Conservation (phyloP, 1,140 invertebrate species). For the Carcinoscorpius rotundicauda region DNA sequence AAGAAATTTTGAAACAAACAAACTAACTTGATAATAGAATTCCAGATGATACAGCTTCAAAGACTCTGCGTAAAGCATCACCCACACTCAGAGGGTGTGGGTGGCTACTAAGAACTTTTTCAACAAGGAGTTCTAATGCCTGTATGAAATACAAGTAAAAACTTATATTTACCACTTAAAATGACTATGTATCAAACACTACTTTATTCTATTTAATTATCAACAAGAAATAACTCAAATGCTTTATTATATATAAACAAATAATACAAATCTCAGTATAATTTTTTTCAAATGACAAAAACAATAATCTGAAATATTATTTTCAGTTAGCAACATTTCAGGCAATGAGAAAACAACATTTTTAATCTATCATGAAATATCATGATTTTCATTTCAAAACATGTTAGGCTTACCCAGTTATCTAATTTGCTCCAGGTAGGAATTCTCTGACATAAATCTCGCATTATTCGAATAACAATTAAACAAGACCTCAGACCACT, state of each 20-base stretch:
- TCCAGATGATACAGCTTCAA: conserved; percentile 88
- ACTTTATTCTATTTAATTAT: too few relatives aligned
- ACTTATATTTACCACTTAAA: too few relatives aligned
- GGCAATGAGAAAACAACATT: too few relatives aligned
- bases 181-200: too few relatives aligned
- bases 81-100: conserved; percentile 74
- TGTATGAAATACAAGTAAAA: conserved; percentile 28
- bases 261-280: conserved; percentile 4
- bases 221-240: background rate
- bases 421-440: conserved; percentile 84
- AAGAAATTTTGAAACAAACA: background rate
- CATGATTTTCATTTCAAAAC: too few relatives aligned
- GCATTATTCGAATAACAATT: conserved; percentile 85
- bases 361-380: too few relatives aligned
- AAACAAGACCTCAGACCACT: conserved; percentile 87
- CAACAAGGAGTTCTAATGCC: conserved; percentile 88
- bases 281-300: conserved; percentile 3
- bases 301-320: conserved; percentile 4
- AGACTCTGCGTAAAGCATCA: conserved; percentile 78
- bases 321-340: conserved; percentile 17
- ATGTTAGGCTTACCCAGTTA: conserved; percentile 56
- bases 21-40: conserved; percentile 51
- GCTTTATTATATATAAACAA: background rate
- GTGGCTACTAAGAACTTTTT: conserved; percentile 84
- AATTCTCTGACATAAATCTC: conserved; percentile 85